Evolutionary conservation across 2,113 vertebrate genomes (phyloP).

Genomic region (Calyptomena viridis): DNA sequence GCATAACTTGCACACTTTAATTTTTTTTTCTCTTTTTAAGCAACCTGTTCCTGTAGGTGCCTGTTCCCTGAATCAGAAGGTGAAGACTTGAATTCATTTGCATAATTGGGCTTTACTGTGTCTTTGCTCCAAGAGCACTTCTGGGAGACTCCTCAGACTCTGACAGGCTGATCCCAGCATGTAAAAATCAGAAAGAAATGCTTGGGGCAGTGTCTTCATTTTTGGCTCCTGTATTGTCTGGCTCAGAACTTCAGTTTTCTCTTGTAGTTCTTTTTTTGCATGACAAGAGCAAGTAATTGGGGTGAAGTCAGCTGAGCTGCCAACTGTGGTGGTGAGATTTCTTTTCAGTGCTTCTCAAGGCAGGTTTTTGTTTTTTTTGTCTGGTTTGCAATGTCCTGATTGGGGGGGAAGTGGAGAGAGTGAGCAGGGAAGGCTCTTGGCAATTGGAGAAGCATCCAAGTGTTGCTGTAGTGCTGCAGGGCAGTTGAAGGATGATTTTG

Average conservation of each 20-base stretch:
- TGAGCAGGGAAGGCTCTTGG: not conserved
- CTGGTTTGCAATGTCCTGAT: not conserved
- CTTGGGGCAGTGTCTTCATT: not conserved
- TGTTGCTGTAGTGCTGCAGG: not conserved
- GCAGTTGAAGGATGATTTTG: not conserved
- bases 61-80: not conserved
- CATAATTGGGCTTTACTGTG: not conserved
- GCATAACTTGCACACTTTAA: not conserved
- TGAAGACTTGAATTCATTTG: not conserved
- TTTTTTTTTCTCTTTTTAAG: not conserved
- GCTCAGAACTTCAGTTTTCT: not conserved
- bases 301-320: not conserved
- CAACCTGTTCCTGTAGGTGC: fast-evolving
- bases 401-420: not conserved
- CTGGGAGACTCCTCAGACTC: not conserved
- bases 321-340: not conserved
- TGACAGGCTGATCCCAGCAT: not conserved
- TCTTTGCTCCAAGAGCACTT: not conserved
- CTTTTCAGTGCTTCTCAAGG: not conserved
- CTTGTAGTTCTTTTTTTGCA: not conserved
- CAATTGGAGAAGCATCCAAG: not conserved
- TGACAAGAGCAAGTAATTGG: conserved; percentile 28
- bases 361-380: not conserved
- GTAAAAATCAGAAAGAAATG: not conserved
- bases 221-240: not conserved